Conservation (phyloP, 2,113 vertebrate genomes). For the Engraulis encrasicolus region DNA sequence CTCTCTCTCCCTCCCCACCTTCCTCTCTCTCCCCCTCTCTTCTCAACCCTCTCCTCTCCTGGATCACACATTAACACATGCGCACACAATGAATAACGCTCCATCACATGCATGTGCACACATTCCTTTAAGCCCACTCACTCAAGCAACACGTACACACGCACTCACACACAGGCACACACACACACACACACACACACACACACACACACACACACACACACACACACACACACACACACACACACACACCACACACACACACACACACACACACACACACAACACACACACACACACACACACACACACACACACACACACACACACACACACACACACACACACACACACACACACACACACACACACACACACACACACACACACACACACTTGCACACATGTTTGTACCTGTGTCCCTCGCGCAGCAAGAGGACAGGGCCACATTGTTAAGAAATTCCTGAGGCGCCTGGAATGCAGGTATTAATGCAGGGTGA, state of each 20-base stretch:
- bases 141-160: no score
- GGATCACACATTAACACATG: no score
- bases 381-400: slow-evolving; percentile 38
- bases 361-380: background rate
- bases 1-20: slow-evolving; percentile 1
- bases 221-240: slow-evolving; percentile 43
- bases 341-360: background rate
- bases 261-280: slow-evolving; percentile 28
- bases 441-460: slow-evolving; percentile 76
- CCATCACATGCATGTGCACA: no score
- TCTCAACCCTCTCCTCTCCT: slow-evolving; percentile 3
- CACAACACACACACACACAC: background rate
- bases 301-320: no score
- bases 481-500: slow-evolving; percentile 74
- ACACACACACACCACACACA: no score
- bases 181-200: background rate
- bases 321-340: background rate
- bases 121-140: no score
- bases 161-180: background rate
- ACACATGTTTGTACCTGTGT: slow-evolving; percentile 54
- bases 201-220: background rate
- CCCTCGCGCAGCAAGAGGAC: slow-evolving; percentile 53
- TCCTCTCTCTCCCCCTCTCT: background rate
- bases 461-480: slow-evolving; percentile 77
- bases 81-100: no score